phyloP scores from a whole-genome alignment of 2,888 invertebrate species.

The Hemistola chrysoprasaria region DNA sequence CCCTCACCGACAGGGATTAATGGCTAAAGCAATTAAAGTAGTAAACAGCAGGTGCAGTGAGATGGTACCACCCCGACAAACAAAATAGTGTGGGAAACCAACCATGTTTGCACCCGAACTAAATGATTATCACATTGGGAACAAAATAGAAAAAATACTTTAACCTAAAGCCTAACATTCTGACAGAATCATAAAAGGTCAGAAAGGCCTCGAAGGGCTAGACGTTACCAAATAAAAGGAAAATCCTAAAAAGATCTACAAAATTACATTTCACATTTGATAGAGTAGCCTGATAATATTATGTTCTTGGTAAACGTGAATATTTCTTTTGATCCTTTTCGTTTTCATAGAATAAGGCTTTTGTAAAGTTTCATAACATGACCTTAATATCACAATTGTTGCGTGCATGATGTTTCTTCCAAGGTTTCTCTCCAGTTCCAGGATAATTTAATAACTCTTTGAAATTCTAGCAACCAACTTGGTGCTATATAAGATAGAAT shows the following conservation, averaged over 20 bases:
- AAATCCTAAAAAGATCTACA: neutral
- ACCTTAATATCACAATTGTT: no score
- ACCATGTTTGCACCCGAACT: constrained; percentile 37
- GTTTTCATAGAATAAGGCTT: no score
- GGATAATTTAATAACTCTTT: no score
- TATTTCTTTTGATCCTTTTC: neutral
- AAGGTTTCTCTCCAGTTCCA: no score
- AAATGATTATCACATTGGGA: constrained; percentile 39
- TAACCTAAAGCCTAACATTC: no score
- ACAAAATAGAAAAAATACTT: neutral
- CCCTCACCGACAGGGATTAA: constrained; percentile 67
- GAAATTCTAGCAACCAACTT: no score
- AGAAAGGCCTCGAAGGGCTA: neutral
- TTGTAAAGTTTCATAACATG: no score
- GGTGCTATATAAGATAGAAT: no score
- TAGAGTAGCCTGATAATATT: no score
- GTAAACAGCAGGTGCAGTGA: constrained; percentile 73
- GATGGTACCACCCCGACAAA: constrained; percentile 49
- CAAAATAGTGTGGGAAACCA: constrained; percentile 65
- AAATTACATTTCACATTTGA: no score
- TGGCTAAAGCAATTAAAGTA: constrained; percentile 74
- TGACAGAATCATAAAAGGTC: no score
- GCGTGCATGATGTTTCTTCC: no score
- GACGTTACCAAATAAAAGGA: neutral
- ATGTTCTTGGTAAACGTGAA: neutral